Base-by-base conservation (phyloP, 2,797 vertebrate species). In the Sebastes hopkinsi region DNA sequence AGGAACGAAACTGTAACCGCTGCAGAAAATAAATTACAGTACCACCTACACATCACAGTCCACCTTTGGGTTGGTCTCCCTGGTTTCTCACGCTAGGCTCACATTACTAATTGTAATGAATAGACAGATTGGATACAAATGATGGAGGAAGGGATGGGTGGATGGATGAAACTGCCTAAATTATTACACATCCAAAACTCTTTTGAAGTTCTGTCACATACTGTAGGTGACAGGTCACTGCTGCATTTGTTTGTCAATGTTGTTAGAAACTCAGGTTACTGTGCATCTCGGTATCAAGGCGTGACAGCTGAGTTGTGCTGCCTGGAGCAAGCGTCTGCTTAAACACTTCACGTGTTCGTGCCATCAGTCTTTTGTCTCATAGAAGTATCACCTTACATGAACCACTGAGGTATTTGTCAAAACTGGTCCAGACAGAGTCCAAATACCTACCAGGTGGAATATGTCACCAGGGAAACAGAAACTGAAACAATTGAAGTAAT, bases 351-450 rank as follows among this genome's bases (percentile, higher is more conserved):
- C 13, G 0, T 54, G 55, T 87, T 87, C 36, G 60, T 70, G 36
- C 75, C 42, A 2, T 29, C 59, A 46, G 61, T 80, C 77, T 81
- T 89, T 90, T 85, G 64, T 88, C 25, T 83, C 38, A 4, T 6
- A 56, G 27, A 73, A 25, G 56, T 74, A 79, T 86, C 67, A 52
- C 67, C 61, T 67, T 78, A 67, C 81, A 80, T 86, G 71, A 83
- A 82, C 58, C 81, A 76, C 65, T 75, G 22, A 79, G 76, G 87
- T 84, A 87, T 92, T 88, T 89, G 87, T 89, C 50, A 79, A 84
- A 89, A 94, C 94, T 81, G 82, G 94, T 84, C 80, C 81, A 71
- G 75, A 84, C 88, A 87, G 65, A 55, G 52, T 77, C 62, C 79
- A 54, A 91, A 88, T 87, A 84, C 78, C 82, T 79, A 25, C 38